A percentile compares a stretch with the other conserved stretches of the same genome.
These are phyloP conservation scores for Eristalis arbustorum DNA, from an alignment of 2,888 invertebrate species.

Conservation along the genomic window DNA sequence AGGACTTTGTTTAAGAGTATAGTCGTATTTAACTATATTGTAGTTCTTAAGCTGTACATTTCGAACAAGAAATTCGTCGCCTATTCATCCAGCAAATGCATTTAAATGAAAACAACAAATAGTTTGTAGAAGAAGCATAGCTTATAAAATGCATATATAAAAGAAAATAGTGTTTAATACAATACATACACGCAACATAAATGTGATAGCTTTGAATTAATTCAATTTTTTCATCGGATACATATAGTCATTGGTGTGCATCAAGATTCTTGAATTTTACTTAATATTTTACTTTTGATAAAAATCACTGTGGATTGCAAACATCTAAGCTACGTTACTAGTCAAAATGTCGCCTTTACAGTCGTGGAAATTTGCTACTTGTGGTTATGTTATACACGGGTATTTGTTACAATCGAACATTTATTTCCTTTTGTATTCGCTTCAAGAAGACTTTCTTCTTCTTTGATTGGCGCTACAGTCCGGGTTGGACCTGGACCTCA, in stretches of 20 bases:
- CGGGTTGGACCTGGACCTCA: no score
- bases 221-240: background rate
- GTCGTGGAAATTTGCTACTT: no score
- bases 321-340: no score
- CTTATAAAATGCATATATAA: background rate
- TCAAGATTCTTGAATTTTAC: no score
- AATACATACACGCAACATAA: conserved; percentile 6
- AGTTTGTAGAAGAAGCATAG: conserved; percentile 4
- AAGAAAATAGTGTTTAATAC: background rate
- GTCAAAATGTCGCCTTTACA: no score
- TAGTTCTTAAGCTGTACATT: conserved; percentile 63
- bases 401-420: no score
- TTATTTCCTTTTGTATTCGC: no score
- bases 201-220: conserved; percentile 16
- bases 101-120: conserved; percentile 58
- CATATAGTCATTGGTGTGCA: background rate
- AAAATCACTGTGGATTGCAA: no score
- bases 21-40: background rate
- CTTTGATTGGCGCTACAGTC: no score
- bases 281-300: no score
- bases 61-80: conserved; percentile 32
- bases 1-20: background rate
- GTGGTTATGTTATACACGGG: no score
- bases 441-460: no score
- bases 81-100: conserved; percentile 70